Base-by-base conservation (phyloP, 2,888 invertebrate genomes). In the Globia sparganii region DNA sequence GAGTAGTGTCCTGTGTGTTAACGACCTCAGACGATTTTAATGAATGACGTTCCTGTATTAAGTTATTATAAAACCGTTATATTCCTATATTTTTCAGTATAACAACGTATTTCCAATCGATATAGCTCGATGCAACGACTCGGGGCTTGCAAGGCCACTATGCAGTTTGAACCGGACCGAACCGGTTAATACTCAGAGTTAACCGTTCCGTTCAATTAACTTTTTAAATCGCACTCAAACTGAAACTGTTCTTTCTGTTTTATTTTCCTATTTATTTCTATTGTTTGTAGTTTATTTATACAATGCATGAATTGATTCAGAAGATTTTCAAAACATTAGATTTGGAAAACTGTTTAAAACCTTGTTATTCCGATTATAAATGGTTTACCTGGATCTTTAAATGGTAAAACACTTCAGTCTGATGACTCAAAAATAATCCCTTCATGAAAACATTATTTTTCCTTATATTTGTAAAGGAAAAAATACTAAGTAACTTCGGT, bases 141-240 rank as follows among this genome's bases (percentile, higher is more conserved):
- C 43, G 11, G 40, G 6, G 69, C 37, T n/a, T 58, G 75, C 59
- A 46, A 64, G 56, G 43, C 71, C 66, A 83, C 69, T 85, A 58
- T 85, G 85, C 82, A 72, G 82, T 82, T 82, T 72, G 56, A 72
- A 37, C 76, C 65, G 69, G 49, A 21, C 34, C 34, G 34, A 59
- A 69, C 71, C 65, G 61, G 72, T 81, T 72, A 81, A 66, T 72
- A 66, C 65, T 34, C 3, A 31, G 65, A 68, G 76, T 76, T 72
- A 72, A 76, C 65, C 81, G 77, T 83, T 85, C 77, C 81, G 72
- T 76, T 81, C 72, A 75, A 85, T 76, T 71, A 49, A 82, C 81
- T 76, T 72, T 82, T 84, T 62, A 85, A 82, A 81, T 81, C 46
- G 69, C 66, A 70, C 59, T 72, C 46, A 67, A 67, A 85, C 81